Percentiles rank a stretch among this genome's conserved stretches.
These are phyloP conservation scores for Lepus oiostolus DNA, from an alignment of 2,797 vertebrate species.

Conservation along the genomic window DNA sequence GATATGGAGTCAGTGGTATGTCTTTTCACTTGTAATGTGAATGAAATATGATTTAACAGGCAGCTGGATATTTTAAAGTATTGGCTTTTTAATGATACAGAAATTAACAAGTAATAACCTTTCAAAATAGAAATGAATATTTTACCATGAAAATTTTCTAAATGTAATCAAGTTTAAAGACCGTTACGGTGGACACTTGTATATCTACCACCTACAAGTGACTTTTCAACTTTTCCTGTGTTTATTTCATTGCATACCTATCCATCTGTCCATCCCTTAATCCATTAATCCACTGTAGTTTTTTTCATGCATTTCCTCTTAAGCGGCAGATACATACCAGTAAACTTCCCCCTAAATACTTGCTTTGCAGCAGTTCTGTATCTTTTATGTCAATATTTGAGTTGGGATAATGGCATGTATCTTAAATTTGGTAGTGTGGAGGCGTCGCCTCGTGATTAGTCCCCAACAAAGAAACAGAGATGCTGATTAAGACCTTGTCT, in stretches of 20 bases:
- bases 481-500: too few species aligned
- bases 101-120: constrained; percentile 18
- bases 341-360: not conserved
- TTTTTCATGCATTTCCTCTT: not conserved
- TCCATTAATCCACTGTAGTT: not conserved
- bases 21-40: not conserved
- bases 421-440: not conserved
- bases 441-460: not conserved
- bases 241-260: not conserved
- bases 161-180: not conserved
- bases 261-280: not conserved
- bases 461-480: not conserved
- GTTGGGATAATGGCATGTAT: not conserved
- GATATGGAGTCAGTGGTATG: constrained; percentile 99
- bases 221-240: not conserved
- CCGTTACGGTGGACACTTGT: not conserved
- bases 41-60: not conserved
- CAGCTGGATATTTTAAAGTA: not conserved
- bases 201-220: not conserved
- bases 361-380: not conserved
- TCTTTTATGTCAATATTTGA: not conserved
- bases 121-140: constrained; percentile 19
- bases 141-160: constrained; percentile 26
- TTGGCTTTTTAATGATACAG: constrained; percentile 3
- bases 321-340: not conserved